Base-by-base conservation (phyloP, 1,140 invertebrate species). In the Lasaia peninsularis region DNA sequence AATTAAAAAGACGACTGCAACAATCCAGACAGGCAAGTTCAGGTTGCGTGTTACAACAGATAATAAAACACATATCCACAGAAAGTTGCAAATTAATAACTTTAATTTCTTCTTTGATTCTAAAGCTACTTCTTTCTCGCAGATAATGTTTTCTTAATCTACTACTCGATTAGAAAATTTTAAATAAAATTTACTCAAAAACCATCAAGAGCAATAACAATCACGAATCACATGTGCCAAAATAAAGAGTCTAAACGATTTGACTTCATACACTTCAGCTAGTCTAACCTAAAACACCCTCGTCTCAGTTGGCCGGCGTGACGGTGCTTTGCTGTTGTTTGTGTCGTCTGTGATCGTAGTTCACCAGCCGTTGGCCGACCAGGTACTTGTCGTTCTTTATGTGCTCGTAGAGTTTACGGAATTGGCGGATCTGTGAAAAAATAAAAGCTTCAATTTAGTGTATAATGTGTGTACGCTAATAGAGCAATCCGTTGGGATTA, bases 361-460 rank as follows among this genome's bases (percentile, higher is more conserved):
- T 99, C 0, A 99, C 97, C 54, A 99, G 92, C 56, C 97, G 92
- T 73, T 97, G 95, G 0, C 98, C 98, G 2, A 99, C 97, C 20
- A 99, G 91, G 90, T 99, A 99, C 90, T 99, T 99, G 80, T 99
- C 98, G 90, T 99, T 99, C 88, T 98, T 98, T 77, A 99, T 99
- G 86, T 99, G 98, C 80, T 99, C 96, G 79, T 99, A 99, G 0
- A 99, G 91, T 72, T 97, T 95, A 70, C 93, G 94, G 83, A 99
- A 98, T 79, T 99, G 98, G 56, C 94, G 92, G 32, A 98, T 93
- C 87, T 93, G 90, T 2, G 51, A 62, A 57, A 62, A 55, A 11
- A 48, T 14, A 12, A n/a, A n/a, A 28, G 24, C 8, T 28, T 28
- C 8, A 28, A 6, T 28, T 5, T 24, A 24, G n/a, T n/a, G n/a